These are phyloP conservation scores for Caenorhabditis brenneri DNA, from an alignment of 1,140 invertebrate genomes.

Conservation along the genomic window DNA sequence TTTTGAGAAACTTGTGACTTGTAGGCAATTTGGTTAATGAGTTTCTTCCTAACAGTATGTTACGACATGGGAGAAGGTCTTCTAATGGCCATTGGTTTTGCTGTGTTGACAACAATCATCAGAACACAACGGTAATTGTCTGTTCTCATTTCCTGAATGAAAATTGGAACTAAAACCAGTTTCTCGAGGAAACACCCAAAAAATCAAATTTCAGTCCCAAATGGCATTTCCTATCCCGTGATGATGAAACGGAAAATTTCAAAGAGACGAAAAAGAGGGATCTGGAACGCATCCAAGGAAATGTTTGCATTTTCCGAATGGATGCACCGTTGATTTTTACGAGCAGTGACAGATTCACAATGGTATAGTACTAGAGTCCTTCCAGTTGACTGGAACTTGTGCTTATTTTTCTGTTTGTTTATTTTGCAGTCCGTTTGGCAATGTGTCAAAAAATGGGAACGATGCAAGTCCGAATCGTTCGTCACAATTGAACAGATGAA, in stretches of 20 bases:
- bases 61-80: constrained; percentile 67
- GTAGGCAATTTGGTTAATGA: constrained; percentile 65
- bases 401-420: background rate
- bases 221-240: constrained; percentile 65
- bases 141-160: background rate
- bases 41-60: constrained; percentile 64
- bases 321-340: constrained; percentile 69
- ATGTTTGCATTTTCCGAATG: constrained; percentile 66
- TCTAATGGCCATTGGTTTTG: constrained; percentile 63
- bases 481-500: constrained; percentile 53
- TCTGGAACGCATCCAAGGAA: constrained; percentile 59
- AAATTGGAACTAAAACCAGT: too few species aligned
- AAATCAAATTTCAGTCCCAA: constrained; percentile 57
- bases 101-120: constrained; percentile 66
- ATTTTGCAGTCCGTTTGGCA: constrained; percentile 41
- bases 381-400: background rate
- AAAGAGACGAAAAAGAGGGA: constrained; percentile 63
- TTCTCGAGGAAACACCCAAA: background rate
- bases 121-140: constrained; percentile 64
- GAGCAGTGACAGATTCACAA: constrained; percentile 64
- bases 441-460: constrained; percentile 51
- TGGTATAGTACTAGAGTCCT: constrained; percentile 44
- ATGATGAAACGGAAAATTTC: constrained; percentile 57
- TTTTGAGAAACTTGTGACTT: background rate
- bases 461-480: constrained; percentile 47